Evolutionary conservation across 1,140 invertebrate genomes (phyloP).

Genomic region (Rhopalosiphum maidis): DNA sequence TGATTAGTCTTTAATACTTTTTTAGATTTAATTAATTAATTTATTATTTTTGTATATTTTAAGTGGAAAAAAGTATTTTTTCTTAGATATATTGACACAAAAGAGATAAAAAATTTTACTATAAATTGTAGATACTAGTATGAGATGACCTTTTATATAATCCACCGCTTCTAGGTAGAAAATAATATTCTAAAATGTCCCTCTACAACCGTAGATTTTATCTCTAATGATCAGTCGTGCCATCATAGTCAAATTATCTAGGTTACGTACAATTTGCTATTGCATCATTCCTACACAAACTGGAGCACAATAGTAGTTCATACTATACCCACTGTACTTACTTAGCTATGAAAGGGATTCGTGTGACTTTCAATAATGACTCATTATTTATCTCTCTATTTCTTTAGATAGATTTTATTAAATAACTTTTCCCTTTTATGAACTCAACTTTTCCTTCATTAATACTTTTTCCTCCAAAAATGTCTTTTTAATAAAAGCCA

Average conservation of each 20-base stretch:
- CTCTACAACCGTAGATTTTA: background rate
- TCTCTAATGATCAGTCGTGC: no score
- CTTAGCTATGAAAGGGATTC: no score
- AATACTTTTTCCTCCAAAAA: background rate
- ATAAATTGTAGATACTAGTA: background rate
- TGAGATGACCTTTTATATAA: background rate
- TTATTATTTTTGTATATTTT: no score
- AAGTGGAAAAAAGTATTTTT: no score
- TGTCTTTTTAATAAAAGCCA: background rate
- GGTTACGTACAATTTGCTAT: background rate
- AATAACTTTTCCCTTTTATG: background rate
- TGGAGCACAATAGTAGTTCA: no score
- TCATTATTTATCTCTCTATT: no score
- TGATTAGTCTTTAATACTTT: no score
- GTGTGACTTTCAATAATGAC: background rate
- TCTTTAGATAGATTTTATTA: background rate
- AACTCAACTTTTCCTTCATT: background rate
- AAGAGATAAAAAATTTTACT: no score
- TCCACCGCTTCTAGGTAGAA: background rate
- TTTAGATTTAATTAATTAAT: no score
- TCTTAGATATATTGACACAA: no score
- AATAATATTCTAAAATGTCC: background rate
- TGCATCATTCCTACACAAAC: background rate
- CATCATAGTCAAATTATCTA: no score
- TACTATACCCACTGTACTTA: no score